A percentile compares a stretch with the other conserved stretches of the same genome.
Evolutionary conservation across 2,888 invertebrate genomes (phyloP).

Genomic region (Brachycybe producta): DNA sequence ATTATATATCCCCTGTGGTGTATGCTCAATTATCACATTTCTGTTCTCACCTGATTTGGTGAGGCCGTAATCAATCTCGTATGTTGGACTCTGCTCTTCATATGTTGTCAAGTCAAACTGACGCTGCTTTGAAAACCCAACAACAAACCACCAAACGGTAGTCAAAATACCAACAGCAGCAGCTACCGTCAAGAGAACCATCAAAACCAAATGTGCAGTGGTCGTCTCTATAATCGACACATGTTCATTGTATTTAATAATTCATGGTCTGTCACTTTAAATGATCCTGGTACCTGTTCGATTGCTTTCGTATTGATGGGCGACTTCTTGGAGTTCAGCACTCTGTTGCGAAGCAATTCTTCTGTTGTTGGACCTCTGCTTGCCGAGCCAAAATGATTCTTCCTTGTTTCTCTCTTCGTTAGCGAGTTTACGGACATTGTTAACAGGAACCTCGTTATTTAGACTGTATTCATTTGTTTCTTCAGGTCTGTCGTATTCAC

Average conservation of each 20-base stretch:
- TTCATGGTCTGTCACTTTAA: too few relatives aligned
- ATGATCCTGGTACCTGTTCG: not conserved
- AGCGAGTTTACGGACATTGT: too few relatives aligned
- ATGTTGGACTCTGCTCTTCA: too few relatives aligned
- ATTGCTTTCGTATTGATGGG: constrained; percentile 2
- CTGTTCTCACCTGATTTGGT: too few relatives aligned
- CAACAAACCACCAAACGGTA: constrained; percentile 10
- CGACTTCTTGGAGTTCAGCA: not conserved
- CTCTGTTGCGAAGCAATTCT: constrained; percentile 1
- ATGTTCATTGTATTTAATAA: too few relatives aligned
- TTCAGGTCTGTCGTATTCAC: not conserved
- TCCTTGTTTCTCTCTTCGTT: too few relatives aligned
- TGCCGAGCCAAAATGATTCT: too few relatives aligned
- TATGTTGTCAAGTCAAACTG: too few relatives aligned
- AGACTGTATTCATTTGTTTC: not conserved
- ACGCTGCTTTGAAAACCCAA: too few relatives aligned
- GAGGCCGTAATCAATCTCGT: too few relatives aligned
- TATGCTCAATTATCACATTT: too few relatives aligned
- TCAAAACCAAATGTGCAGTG: constrained; percentile 10
- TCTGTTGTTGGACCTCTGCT: not conserved
- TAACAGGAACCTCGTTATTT: not conserved
- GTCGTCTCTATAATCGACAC: constrained; percentile 9
- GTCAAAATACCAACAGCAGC: constrained; percentile 3
- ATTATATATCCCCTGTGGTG: too few relatives aligned
- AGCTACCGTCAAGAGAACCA: constrained; percentile 3